Conservation (phyloP, 2,797 vertebrate species). For the Thunnus albacares region DNA sequence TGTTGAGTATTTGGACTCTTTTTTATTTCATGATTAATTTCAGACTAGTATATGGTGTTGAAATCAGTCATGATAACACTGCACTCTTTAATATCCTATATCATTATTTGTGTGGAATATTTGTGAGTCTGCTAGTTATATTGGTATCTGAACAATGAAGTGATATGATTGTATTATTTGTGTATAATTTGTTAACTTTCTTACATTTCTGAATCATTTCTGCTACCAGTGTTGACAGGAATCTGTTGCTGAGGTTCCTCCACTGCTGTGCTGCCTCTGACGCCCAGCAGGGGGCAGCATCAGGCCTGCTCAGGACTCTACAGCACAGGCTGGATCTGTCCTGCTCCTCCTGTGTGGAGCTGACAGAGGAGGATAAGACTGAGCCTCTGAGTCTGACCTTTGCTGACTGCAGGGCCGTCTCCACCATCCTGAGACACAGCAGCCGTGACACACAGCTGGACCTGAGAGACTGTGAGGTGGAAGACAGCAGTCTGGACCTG, state of each 20-base stretch:
- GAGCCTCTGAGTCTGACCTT: conserved; percentile 46
- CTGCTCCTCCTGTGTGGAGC: conserved; percentile 43
- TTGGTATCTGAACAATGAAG: background rate
- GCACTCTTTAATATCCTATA: too few relatives aligned
- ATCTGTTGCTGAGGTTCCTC: conserved; percentile 64
- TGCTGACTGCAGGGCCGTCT: conserved; percentile 44
- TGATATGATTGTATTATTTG: too few relatives aligned
- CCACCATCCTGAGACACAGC: conserved; percentile 43
- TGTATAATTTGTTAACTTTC: background rate
- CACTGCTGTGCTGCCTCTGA: conserved; percentile 56
- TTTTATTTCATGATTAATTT: too few relatives aligned
- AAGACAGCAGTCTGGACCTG: conserved; percentile 59
- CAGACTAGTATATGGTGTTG: too few relatives aligned
- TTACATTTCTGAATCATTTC: background rate
- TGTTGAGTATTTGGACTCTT: too few relatives aligned
- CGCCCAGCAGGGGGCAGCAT: conserved; percentile 53
- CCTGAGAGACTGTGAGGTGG: conserved; percentile 69
- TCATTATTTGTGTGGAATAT: background rate
- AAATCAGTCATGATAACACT: too few relatives aligned
- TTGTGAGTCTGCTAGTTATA: background rate
- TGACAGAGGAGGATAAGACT: conserved; percentile 32
- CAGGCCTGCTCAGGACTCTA: conserved; percentile 55
- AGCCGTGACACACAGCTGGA: conserved; percentile 36
- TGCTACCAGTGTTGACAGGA: conserved; percentile 62
- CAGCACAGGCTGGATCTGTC: conserved; percentile 55